Conservation (phyloP, 2,888 invertebrate species). For the Abscondita cerata region DNA sequence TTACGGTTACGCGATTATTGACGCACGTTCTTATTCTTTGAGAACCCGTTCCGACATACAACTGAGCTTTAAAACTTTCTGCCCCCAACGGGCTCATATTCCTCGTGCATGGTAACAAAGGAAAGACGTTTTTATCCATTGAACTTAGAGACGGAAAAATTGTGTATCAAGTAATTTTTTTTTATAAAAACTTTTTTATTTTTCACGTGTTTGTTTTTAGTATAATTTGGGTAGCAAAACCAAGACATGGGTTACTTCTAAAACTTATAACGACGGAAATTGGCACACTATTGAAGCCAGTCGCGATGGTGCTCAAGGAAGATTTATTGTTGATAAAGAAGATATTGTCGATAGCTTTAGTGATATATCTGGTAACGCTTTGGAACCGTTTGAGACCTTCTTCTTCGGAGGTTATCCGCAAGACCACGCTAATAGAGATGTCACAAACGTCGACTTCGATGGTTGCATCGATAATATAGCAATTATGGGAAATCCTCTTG, state of each 20-base stretch:
- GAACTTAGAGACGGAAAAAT: slow-evolving; percentile 83
- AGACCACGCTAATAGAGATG: slow-evolving; percentile 66
- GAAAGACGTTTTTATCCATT: slow-evolving; percentile 82
- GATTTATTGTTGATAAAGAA: slow-evolving; percentile 71
- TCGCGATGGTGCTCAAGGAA: slow-evolving; percentile 70
- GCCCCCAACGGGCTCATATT: slow-evolving; percentile 88
- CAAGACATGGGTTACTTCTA: slow-evolving; percentile 63
- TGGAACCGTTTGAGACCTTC: slow-evolving; percentile 72
- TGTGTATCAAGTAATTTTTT: slow-evolving; percentile 71
- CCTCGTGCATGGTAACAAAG: slow-evolving; percentile 65
- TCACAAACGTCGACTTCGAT: slow-evolving; percentile 82
- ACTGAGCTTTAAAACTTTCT: slow-evolving; percentile 85
- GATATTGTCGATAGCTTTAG: slow-evolving; percentile 47
- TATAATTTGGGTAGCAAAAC: slow-evolving; percentile 73
- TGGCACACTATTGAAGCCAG: slow-evolving; percentile 89
- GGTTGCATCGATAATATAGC: slow-evolving; percentile 90
- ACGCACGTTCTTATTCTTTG: slow-evolving; percentile 67
- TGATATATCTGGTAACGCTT: slow-evolving; percentile 44
- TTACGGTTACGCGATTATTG: slow-evolving; percentile 83
- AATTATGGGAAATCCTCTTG: slow-evolving; percentile 77
- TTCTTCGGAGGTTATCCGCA: slow-evolving; percentile 91
- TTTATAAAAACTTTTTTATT: too few relatives aligned
- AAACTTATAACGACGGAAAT: slow-evolving; percentile 84
- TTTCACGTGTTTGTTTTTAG: too few relatives aligned
- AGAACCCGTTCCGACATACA: slow-evolving; percentile 70